Conservation (phyloP, 2,797 vertebrate genomes). For the Mormyrops boulengeri region DNA sequence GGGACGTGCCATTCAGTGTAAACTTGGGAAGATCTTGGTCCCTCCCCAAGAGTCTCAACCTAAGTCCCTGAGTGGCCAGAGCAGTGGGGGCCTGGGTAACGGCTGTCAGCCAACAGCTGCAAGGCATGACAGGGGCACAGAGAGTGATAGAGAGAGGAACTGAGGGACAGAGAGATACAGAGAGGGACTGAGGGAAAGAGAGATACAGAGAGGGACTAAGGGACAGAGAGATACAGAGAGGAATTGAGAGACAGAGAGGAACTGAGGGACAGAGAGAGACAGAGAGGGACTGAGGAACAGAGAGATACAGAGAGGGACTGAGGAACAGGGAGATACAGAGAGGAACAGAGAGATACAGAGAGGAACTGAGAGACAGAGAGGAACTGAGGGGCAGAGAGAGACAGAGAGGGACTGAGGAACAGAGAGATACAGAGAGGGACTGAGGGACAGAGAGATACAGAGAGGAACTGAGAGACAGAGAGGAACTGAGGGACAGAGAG, state of each 20-base stretch:
- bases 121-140: slow-evolving; percentile 39
- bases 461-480: slow-evolving; percentile 42
- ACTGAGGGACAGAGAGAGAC: slow-evolving; percentile 31
- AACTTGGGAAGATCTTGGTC: slow-evolving; percentile 36
- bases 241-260: slow-evolving; percentile 36
- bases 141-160: slow-evolving; percentile 20
- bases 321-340: slow-evolving; percentile 23
- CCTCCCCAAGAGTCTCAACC: slow-evolving; percentile 17
- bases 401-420: slow-evolving; percentile 13
- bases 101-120: slow-evolving; percentile 20
- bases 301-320: slow-evolving; percentile 39
- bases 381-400: not conserved
- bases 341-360: slow-evolving; percentile 31
- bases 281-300: slow-evolving; percentile 15
- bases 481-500: slow-evolving; percentile 28
- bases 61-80: slow-evolving; percentile 8
- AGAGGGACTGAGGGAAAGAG: not conserved
- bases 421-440: slow-evolving; percentile 24
- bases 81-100: not conserved
- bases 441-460: slow-evolving; percentile 38
- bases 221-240: slow-evolving; percentile 24
- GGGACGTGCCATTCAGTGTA: slow-evolving; percentile 41
- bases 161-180: slow-evolving; percentile 9
- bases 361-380: slow-evolving; percentile 28
- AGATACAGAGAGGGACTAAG: slow-evolving; percentile 25